Evolutionary conservation across 2,113 vertebrate species (phyloP).

Genomic region (Serilophus lunatus): DNA sequence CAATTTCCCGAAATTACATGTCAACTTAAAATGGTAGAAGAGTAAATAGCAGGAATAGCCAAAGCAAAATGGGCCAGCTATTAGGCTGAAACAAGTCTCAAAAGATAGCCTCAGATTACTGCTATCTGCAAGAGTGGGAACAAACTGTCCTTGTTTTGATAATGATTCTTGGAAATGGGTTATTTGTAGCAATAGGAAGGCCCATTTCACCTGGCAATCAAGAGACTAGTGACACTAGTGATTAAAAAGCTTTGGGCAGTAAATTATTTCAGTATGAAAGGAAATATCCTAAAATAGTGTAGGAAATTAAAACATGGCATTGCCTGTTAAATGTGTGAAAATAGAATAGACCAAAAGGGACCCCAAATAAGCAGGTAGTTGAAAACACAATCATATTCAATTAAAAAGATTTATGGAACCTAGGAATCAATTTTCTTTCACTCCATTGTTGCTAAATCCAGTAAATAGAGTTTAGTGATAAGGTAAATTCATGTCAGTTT

Average conservation of each 20-base stretch:
- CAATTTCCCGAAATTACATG: constrained; percentile 35
- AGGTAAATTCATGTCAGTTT: not conserved
- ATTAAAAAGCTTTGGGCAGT: not conserved
- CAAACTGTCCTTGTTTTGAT: not conserved
- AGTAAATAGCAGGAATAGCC: not conserved
- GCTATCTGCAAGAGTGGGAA: not conserved
- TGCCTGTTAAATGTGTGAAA: not conserved
- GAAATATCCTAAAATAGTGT: not conserved
- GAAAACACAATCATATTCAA: not conserved
- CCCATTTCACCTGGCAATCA: constrained; percentile 15
- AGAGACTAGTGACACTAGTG: not conserved
- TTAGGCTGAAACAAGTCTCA: not conserved
- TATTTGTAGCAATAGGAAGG: not conserved
- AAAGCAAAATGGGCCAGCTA: not conserved
- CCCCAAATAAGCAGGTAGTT: not conserved
- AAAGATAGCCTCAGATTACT: not conserved
- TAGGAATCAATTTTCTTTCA: not conserved
- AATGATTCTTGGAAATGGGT: not conserved
- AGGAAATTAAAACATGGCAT: not conserved
- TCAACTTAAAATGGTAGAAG: not conserved
- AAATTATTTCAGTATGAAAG: constrained; percentile 1
- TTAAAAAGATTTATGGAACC: not conserved
- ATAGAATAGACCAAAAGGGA: not conserved
- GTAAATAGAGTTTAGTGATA: not conserved
- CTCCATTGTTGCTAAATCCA: not conserved